Evolutionary conservation across 1,140 invertebrate genomes (phyloP).

Genomic region (Apolygus lucorum): DNA sequence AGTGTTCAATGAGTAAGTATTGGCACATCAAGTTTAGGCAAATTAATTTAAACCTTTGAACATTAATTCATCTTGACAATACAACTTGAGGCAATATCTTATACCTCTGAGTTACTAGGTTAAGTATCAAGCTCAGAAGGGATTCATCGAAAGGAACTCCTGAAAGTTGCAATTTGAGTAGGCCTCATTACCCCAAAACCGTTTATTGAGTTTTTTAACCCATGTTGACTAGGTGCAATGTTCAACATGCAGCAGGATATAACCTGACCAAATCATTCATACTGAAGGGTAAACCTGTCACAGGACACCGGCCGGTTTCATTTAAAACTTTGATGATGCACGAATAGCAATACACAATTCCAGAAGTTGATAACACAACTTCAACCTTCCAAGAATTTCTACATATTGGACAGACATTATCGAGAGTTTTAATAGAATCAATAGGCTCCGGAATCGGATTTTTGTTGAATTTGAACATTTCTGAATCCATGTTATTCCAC

Average conservation of each 20-base stretch:
- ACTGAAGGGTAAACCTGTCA: slow-evolving; percentile 25
- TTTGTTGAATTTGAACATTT: not conserved
- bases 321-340: slow-evolving; percentile 24
- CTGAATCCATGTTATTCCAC: slow-evolving; percentile 23
- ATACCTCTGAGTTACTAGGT: no score
- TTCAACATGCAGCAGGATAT: slow-evolving; percentile 18
- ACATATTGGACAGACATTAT: slow-evolving; percentile 29
- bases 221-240: no score
- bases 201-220: no score
- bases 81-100: no score
- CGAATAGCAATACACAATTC: slow-evolving; percentile 28
- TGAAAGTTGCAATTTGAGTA: no score
- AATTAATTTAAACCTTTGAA: no score
- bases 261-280: slow-evolving; percentile 26
- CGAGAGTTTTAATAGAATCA: not conserved
- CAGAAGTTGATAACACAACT: slow-evolving; percentile 27
- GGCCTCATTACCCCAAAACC: no score
- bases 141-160: no score
- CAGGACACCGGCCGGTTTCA: slow-evolving; percentile 25
- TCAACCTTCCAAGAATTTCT: slow-evolving; percentile 23
- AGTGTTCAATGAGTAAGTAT: no score
- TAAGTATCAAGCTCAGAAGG: no score
- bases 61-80: no score
- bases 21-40: no score
- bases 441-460: slow-evolving; percentile 4